Percentiles rank a stretch among this genome's conserved stretches.
phyloP scores from a whole-genome alignment of 2,113 vertebrate species.

The Corydoras sp. region DNA sequence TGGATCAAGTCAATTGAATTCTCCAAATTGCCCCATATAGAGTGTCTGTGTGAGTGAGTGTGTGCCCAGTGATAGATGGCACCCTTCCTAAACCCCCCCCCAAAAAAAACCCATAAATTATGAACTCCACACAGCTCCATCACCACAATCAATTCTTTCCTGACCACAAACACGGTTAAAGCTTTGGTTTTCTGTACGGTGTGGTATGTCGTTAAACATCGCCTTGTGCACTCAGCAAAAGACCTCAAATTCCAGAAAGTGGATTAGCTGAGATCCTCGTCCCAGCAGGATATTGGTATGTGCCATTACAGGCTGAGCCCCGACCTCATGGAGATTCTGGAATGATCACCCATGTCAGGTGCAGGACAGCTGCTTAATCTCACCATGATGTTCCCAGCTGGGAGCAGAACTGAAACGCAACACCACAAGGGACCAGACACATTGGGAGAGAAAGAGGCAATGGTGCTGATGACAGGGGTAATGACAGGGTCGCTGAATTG shows the following conservation, averaged over 20 bases:
- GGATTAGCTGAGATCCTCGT: constrained; percentile 4
- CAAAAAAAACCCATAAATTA: too few relatives aligned
- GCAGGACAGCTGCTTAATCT: constrained; percentile 49
- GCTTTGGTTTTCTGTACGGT: too few relatives aligned
- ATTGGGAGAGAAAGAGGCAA: not conserved
- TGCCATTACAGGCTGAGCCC: constrained; percentile 41
- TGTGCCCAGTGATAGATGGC: too few relatives aligned
- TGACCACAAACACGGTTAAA: too few relatives aligned
- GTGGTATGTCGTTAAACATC: too few relatives aligned
- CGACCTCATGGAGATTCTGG: constrained; percentile 24
- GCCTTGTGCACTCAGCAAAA: not conserved
- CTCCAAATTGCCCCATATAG: too few relatives aligned
- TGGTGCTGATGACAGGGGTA: not conserved
- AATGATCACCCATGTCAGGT: constrained; percentile 46
- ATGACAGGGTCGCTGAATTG: not conserved
- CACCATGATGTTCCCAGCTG: constrained; percentile 25
- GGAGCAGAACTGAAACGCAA: constrained; percentile 34
- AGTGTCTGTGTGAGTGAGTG: too few relatives aligned
- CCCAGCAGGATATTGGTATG: constrained; percentile 23
- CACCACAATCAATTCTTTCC: too few relatives aligned
- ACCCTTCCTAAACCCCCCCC: too few relatives aligned
- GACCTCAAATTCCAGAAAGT: not conserved
- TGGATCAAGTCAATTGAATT: too few relatives aligned
- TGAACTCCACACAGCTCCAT: too few relatives aligned
- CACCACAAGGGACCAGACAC: constrained; percentile 4